phyloP scores from a whole-genome alignment of 2,888 invertebrate genomes.

The Lamellibrachia satsuma region DNA sequence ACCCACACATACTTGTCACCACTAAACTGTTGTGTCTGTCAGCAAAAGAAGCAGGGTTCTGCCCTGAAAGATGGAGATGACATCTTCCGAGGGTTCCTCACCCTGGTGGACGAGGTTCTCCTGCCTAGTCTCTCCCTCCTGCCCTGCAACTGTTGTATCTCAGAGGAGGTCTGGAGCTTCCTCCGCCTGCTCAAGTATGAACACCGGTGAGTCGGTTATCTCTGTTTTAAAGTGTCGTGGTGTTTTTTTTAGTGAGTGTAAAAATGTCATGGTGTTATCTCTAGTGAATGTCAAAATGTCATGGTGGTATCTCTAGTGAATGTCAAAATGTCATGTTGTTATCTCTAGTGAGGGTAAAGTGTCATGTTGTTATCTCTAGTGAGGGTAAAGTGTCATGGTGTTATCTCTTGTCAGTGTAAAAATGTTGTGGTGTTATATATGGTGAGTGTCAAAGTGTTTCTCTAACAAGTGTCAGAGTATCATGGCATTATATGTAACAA shows the following conservation, averaged over 20 bases:
- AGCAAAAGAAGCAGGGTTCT: constrained; percentile 17
- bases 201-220: constrained; percentile 37
- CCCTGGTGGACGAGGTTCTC: constrained; percentile 86
- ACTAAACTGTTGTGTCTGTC: background rate
- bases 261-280: background rate
- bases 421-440: background rate
- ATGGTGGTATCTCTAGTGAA: background rate
- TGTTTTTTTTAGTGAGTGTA: background rate
- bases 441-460: background rate
- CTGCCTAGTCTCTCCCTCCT: constrained; percentile 90
- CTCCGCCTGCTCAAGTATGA: constrained; percentile 54
- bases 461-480: background rate
- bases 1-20: too few species aligned
- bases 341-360: background rate
- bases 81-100: constrained; percentile 83
- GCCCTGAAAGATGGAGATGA: constrained; percentile 32
- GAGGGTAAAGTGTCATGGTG: background rate
- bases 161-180: constrained; percentile 94
- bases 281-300: background rate
- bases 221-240: background rate
- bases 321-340: background rate
- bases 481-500: background rate
- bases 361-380: background rate
- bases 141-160: constrained; percentile 93
- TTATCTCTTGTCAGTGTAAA: background rate